Base-by-base conservation (phyloP, 2,113 vertebrate genomes). In the Lepus europaeus region DNA sequence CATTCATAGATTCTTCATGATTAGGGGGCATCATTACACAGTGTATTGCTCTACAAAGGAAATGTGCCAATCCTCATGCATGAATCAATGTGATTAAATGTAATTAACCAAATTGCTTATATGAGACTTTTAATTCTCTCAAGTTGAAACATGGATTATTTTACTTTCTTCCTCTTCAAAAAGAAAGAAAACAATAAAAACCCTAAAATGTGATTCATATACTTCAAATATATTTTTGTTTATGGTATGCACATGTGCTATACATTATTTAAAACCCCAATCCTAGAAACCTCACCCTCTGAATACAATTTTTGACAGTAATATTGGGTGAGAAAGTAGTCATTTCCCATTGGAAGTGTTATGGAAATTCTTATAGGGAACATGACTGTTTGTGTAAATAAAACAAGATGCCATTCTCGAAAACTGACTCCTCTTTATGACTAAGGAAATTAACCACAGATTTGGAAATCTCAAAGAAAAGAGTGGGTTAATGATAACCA, bases 281-380 rank as follows among this genome's bases (percentile, higher is more conserved):
- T 80, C 92, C 27, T 39, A 90, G 70, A 89, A 96, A 84, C 76
- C 36, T 51, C 63, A 13, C 36, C 81, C 31, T 96, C 76, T 68
- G 45, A 95, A 97, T 84, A 89, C 53, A 27, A 76, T 89, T 97
- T 94, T 80, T 98, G 83, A 84, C 7, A 73, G 74, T 68, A 96
- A 90, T 97, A 98, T 45, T 97, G 92, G 77, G 82, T 93, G 73
- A 96, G 90, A 98, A 95, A 96, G n/a, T 79, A 98, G 77, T 76
- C 66, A 97, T 98, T 98, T 87, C 31, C 63, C 33, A 63, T 95
- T 94, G 92, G 11, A 88, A 95, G 2, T 33, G 68, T 33, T 96
- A 45, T n/a, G 33, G 64, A 96, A 61, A 49, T 87, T 90, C 56
- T 97, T 96, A 82, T 82, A 96, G 95, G 49, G 61, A 98, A 27